Conservation (phyloP, 2,888 invertebrate genomes). For the Lepeophtheirus nordmannii region DNA sequence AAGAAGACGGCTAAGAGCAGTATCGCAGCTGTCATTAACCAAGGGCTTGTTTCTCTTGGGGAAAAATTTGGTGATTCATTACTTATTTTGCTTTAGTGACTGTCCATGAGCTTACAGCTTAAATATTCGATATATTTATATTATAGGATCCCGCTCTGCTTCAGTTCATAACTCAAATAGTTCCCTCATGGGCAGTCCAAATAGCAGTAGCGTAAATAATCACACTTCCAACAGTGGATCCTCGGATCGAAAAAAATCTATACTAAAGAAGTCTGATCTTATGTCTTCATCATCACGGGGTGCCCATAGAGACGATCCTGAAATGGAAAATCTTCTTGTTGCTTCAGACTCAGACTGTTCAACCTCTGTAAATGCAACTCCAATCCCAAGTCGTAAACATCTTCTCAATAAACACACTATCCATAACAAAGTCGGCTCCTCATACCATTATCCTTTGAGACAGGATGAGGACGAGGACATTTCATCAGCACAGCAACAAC, state of each 20-base stretch:
- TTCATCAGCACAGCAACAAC: too few species aligned
- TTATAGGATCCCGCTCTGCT: background rate
- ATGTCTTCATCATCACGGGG: background rate
- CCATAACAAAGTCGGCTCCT: background rate
- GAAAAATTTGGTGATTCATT: constrained; percentile 20
- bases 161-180: constrained; percentile 19
- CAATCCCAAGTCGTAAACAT: background rate
- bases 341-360: background rate
- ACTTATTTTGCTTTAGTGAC: background rate
- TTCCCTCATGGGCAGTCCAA: constrained; percentile 28
- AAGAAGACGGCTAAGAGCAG: constrained; percentile 11
- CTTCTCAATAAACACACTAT: background rate
- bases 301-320: constrained; percentile 12
- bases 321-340: constrained; percentile 14
- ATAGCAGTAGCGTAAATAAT: constrained; percentile 32
- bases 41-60: constrained; percentile 13
- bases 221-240: constrained; percentile 31
- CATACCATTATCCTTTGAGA: background rate
- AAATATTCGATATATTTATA: background rate
- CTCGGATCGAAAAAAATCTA: constrained; percentile 54
- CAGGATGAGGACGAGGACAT: background rate
- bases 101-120: background rate
- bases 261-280: constrained; percentile 55
- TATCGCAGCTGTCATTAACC: constrained; percentile 17
- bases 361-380: background rate